phyloP scores from a whole-genome alignment of 2,888 invertebrate genomes.

The Gymnocheta viridis region DNA sequence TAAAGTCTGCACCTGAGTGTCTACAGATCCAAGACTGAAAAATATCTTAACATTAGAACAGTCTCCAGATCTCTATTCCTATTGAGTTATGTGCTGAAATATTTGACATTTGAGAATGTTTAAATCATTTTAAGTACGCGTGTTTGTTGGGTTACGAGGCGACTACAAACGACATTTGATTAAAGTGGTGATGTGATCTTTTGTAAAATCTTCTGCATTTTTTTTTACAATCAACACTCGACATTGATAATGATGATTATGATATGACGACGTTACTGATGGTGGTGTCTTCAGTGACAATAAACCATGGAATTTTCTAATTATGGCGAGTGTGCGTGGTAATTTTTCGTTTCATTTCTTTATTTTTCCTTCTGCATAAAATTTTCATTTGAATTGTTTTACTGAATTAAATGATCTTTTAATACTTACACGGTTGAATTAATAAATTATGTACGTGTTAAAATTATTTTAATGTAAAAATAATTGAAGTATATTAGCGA shows the following conservation, averaged over 20 bases:
- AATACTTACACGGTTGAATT: slow-evolving; percentile 12
- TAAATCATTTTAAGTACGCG: no score
- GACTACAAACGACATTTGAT: not conserved
- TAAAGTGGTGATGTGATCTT: not conserved
- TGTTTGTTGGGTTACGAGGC: not conserved
- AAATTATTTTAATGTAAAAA: not conserved
- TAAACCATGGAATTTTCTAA: slow-evolving; percentile 19
- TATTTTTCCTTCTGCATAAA: not conserved
- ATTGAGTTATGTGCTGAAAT: no score
- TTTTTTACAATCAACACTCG: slow-evolving; percentile 5
- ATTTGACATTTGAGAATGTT: no score
- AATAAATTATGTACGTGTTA: not conserved
- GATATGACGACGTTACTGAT: slow-evolving; percentile 2
- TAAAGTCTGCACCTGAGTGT: no score
- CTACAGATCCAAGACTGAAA: no score
- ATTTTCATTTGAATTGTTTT: slow-evolving; percentile 16
- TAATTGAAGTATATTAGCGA: not conserved
- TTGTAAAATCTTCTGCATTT: not conserved
- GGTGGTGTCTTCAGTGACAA: slow-evolving; percentile 3
- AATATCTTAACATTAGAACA: no score
- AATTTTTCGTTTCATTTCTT: not conserved
- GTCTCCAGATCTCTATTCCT: no score
- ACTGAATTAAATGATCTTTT: slow-evolving; percentile 37
- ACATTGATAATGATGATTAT: slow-evolving; percentile 19
- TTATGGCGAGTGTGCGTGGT: slow-evolving; percentile 3